Evolutionary conservation across 1,140 invertebrate genomes (phyloP), one percentile per base, ranked within the genome.

Genomic region (Microplitis demolitor): DNA sequence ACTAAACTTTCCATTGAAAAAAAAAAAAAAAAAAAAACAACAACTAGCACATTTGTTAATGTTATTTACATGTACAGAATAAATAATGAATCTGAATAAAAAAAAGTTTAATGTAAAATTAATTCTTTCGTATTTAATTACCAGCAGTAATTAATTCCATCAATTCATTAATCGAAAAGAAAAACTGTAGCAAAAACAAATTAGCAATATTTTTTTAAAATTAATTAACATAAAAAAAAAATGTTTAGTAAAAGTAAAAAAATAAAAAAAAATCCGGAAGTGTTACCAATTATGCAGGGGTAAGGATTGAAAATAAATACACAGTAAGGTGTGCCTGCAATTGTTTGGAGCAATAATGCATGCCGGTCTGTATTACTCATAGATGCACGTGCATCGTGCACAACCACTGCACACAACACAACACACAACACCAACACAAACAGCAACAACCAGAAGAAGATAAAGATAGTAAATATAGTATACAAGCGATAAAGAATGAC

Each of bases 211-310:
- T 45, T 39, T 45, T 45, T 8, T 8, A 45, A 9, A 45, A 45
- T 24, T 24, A 45, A 45, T 45, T 45, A 45, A 5, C 39, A 45
- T 45, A 9, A 45, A 45, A 45, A 45, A 24, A 45, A 45, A 45
- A 45, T 45, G 39, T 45, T 39, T 39, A 39, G 8, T 9, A 39
- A 39, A 39, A 39, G 37, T 39, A 9, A 9, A 9, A 45, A 73
- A 64, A 66, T 67, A 9, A 6, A 9, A 9, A 9, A 45, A 73
- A 64, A 66, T 67, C 24, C 24, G 51, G 14, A 64, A 72, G 69
- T 75, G 71, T 11, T 3, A 14, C 33, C 60, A 11, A 60, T 60
- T 13, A 14, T 6, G 24, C 13, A 69, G n/a, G 31, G 31, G 13
- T 37, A 66, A 53, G 9, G 35, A 37, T 35, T 33, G 16, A 35